Base-by-base conservation (phyloP, 92 coral and sea anemone genomes). In the Bergia puertoricense region DNA sequence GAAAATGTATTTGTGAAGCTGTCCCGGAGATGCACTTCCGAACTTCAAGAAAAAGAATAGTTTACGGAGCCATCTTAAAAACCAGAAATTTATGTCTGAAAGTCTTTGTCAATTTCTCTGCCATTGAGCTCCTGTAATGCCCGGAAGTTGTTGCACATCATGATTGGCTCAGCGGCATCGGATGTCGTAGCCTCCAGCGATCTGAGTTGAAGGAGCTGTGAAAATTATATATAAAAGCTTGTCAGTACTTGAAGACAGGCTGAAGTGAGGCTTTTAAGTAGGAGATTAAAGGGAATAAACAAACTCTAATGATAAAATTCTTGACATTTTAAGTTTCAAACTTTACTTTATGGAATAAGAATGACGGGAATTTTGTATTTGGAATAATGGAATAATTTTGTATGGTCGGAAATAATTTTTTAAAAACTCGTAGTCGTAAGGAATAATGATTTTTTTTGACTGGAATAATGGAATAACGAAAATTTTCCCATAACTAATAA, bases 71-170 rank as follows among this genome's bases (percentile, higher is more conserved):
- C 69, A 62, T 18, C n/a, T 18, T 62, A 16, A 62, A 62, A 54
- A 54, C 1, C 37, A 23, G 85, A 22, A 80, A 69, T 36, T 72
- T 71, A 84, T 44, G 77, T 36, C 65, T 69, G 57, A 71, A 84
- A 84, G 68, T 84, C 68, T 23, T 73, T 72, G 20, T 84, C 79
- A 8, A 91, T 56, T 65, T 86, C 72, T 23, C 93, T 89, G 50
- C 90, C 88, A 30, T 91, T 86, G 22, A 91, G 88, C 2, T 86
- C 86, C 77, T 91, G 93, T 8, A 87, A 50, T 41, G 81, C 83
- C 48, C 93, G 90, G 74, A 87, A 88, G 81, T 91, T 91, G 88
- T 91, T 89, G 79, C 93, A 91, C 93, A 91, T 91, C 74, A 82
- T 77, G 5, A 89, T 76, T 10, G 87, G 79, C 5, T 84, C 79